Evolutionary conservation across 2,888 invertebrate species (phyloP).

Genomic region (Anthrax anthrax): DNA sequence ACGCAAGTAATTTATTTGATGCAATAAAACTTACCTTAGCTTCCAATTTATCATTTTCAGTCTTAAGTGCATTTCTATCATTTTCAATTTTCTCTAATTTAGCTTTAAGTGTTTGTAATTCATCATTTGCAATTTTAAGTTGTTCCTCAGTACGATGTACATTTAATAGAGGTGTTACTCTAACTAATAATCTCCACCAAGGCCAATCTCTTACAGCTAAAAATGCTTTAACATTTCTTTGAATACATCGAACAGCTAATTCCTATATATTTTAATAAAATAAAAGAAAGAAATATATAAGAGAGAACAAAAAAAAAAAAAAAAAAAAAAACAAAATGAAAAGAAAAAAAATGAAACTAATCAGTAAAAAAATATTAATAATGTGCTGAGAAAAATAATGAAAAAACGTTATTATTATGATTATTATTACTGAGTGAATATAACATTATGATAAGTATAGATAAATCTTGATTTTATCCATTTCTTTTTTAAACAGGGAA

Average conservation of each 20-base stretch:
- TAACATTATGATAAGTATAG: no score
- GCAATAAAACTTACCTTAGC: slow-evolving; percentile 77
- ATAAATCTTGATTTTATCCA: no score
- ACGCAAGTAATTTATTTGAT: no score
- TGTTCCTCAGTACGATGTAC: slow-evolving; percentile 91
- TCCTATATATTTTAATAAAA: slow-evolving; percentile 40
- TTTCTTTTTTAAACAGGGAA: no score
- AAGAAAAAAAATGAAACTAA: no score
- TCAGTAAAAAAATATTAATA: no score
- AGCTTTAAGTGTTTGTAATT: slow-evolving; percentile 62
- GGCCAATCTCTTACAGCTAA: slow-evolving; percentile 88
- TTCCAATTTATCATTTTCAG: slow-evolving; percentile 79
- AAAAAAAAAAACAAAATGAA: no score
- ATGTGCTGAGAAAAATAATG: no score
- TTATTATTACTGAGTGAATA: no score
- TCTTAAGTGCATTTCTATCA: slow-evolving; percentile 72
- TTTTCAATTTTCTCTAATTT: slow-evolving; percentile 79
- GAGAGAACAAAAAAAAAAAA: no score
- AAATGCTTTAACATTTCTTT: slow-evolving; percentile 86
- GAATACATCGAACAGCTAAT: slow-evolving; percentile 80
- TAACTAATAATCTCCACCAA: slow-evolving; percentile 90
- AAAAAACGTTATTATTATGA: no score
- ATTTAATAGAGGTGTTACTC: slow-evolving; percentile 81
- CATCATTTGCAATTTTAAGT: slow-evolving; percentile 69
- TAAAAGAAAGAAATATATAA: not conserved